Conservation (phyloP, 35 echinoderm and acorn worm species). For the Strongylocentrotus purpuratus region DNA sequence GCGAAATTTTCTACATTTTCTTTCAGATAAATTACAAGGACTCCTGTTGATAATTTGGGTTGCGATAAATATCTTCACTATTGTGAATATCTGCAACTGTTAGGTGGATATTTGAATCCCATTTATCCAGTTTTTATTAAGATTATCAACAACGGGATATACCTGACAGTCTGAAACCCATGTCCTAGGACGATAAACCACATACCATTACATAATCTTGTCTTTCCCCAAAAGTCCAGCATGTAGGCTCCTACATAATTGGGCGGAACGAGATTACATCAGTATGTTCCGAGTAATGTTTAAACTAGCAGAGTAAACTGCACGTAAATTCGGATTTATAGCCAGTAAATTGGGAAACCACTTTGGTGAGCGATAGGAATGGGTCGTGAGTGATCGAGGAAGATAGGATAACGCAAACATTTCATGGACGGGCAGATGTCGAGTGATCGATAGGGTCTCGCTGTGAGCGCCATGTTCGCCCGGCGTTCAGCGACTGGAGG, state of each 20-base stretch:
- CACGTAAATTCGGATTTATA: background rate
- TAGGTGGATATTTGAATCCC: no score
- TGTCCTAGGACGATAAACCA: background rate
- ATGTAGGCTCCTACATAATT: background rate
- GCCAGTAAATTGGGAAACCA: slow-evolving; percentile 1
- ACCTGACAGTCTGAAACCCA: no score
- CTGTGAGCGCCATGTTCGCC: background rate
- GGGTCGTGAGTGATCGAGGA: background rate
- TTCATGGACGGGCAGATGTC: background rate
- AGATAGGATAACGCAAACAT: slow-evolving; percentile 17
- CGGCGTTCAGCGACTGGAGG: background rate
- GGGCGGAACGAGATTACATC: background rate
- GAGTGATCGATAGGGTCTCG: background rate
- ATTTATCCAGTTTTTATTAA: no score
- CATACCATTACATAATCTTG: no score
- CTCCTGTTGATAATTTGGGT: no score
- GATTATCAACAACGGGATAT: no score
- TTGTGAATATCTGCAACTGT: no score
- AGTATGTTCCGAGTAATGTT: slow-evolving; percentile 17
- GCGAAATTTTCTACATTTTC: no score
- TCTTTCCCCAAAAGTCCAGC: no score
- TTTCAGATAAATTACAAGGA: no score
- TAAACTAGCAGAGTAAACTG: background rate
- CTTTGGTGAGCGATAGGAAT: background rate
- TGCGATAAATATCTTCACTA: no score